Percentiles rank a stretch among this genome's conserved stretches.
Conservation (phyloP, 2,888 invertebrate genomes). For the Drosophila pseudotalamancana region DNA sequence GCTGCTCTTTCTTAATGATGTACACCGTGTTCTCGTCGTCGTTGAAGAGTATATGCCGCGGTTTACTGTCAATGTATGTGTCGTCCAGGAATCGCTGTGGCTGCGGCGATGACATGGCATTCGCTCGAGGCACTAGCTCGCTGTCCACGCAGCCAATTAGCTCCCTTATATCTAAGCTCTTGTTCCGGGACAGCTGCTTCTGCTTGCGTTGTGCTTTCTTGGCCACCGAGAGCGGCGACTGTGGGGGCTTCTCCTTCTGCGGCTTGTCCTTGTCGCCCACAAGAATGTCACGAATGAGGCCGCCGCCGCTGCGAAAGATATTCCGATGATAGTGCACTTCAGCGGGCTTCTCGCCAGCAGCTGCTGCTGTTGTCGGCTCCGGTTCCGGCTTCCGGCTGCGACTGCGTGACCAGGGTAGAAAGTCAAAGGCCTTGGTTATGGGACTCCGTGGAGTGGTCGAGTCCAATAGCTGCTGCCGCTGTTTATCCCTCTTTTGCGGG, state of each 20-base stretch:
- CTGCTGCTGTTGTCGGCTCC: background rate
- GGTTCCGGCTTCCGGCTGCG: conserved; percentile 50
- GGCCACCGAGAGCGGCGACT: conserved; percentile 44
- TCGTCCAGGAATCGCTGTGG: conserved; percentile 64
- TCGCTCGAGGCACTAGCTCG: conserved; percentile 69
- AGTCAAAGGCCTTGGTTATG: conserved; percentile 84
- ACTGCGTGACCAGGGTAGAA: conserved; percentile 82
- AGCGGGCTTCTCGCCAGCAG: conserved; percentile 36
- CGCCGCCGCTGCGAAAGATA: conserved; percentile 82
- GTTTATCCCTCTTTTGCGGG: conserved; percentile 41
- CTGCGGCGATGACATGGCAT: conserved; percentile 51
- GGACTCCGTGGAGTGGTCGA: conserved; percentile 75
- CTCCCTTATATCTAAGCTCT: conserved; percentile 83
- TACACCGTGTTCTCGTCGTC: conserved; percentile 84
- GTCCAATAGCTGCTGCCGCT: conserved; percentile 37
- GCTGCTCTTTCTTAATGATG: conserved; percentile 83
- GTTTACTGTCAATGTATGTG: conserved; percentile 58
- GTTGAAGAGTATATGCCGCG: conserved; percentile 83
- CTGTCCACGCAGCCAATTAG: conserved; percentile 80
- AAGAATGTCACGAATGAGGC: conserved; percentile 81
- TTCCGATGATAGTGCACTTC: conserved; percentile 80
- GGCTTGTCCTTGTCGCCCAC: conserved; percentile 80
- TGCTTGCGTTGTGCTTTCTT: conserved; percentile 64
- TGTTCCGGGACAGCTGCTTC: conserved; percentile 76
- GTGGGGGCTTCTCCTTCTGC: conserved; percentile 70